Percentiles rank a stretch among this genome's conserved stretches.
These are phyloP conservation scores for Ciona savignyi DNA, from an alignment of 23 tunicate genomes.

Conservation along the genomic window DNA sequence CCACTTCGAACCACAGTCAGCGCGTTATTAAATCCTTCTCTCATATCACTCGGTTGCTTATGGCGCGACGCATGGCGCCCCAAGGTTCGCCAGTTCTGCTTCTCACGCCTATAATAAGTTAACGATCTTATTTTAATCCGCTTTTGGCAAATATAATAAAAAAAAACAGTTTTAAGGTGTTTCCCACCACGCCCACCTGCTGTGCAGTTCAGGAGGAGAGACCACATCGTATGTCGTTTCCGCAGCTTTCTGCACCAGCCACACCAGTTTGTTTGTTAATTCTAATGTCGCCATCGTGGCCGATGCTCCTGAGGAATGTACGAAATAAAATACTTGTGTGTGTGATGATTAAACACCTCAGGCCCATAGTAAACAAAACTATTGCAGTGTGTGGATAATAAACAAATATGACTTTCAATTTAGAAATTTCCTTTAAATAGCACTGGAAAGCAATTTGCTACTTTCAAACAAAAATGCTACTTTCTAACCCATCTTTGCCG, in stretches of 20 bases:
- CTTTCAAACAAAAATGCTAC: too few relatives aligned
- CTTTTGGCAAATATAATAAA: too few relatives aligned
- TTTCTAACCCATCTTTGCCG: too few relatives aligned
- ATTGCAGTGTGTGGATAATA: not conserved
- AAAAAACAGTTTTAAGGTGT: too few relatives aligned
- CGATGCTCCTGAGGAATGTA: slow-evolving; percentile 40
- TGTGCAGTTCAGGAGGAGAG: slow-evolving; percentile 24
- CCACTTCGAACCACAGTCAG: slow-evolving; percentile 59
- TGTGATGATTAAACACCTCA: too few relatives aligned
- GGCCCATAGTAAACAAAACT: not conserved
- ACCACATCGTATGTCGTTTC: slow-evolving; percentile 82
- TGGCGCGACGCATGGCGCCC: slow-evolving; percentile 33
- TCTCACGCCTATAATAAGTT: not conserved
- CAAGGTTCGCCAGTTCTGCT: slow-evolving; percentile 44
- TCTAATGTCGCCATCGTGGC: slow-evolving; percentile 94
- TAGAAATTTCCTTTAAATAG: too few relatives aligned
- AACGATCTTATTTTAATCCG: too few relatives aligned
- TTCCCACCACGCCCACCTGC: too few relatives aligned
- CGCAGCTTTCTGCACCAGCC: slow-evolving; percentile 79
- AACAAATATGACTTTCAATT: too few relatives aligned
- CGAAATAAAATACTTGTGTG: too few relatives aligned
- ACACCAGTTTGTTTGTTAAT: slow-evolving; percentile 54
- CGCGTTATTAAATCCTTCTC: slow-evolving; percentile 93
- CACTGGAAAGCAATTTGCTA: too few relatives aligned
- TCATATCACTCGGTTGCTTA: slow-evolving; percentile 65